phyloP scores from a whole-genome alignment of 2,113 vertebrate genomes.

The Cololabis saira region DNA sequence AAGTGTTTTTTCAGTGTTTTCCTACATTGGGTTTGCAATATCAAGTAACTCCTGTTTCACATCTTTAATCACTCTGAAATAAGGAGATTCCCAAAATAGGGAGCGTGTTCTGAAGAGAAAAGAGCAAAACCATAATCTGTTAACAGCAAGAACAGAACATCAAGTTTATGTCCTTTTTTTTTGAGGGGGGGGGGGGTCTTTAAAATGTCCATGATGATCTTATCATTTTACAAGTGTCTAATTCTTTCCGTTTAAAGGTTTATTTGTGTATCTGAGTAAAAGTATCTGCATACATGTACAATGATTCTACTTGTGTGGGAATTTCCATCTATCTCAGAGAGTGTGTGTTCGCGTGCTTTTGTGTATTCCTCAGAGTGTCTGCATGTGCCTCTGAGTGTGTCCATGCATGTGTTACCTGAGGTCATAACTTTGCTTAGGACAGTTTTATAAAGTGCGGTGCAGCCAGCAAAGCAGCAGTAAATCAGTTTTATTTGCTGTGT shows the following conservation, averaged over 20 bases:
- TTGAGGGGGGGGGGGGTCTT: background rate
- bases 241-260: constrained; percentile 55
- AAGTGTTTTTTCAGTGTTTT: background rate
- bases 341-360: constrained; percentile 14
- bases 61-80: constrained; percentile 1
- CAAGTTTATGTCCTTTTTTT: constrained; percentile 12
- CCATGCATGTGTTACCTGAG: constrained; percentile 60
- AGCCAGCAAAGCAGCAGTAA: constrained; percentile 71
- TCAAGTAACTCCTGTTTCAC: no score
- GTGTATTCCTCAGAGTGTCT: constrained; percentile 33
- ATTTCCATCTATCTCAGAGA: constrained; percentile 45
- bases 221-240: constrained; percentile 46
- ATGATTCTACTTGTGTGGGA: constrained; percentile 24
- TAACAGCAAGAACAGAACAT: constrained; percentile 5
- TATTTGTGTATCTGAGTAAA: constrained; percentile 19
- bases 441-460: constrained; percentile 80
- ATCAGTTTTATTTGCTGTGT: constrained; percentile 81
- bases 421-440: constrained; percentile 75
- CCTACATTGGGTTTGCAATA: constrained; percentile 1
- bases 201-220: constrained; percentile 18
- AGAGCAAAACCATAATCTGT: constrained; percentile 4
- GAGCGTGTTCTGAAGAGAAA: constrained; percentile 6
- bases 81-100: background rate
- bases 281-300: constrained; percentile 3
- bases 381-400: constrained; percentile 34